These are phyloP conservation scores for Periophthalmodon schlosseri DNA, from an alignment of 2,113 vertebrate species.

Conservation along the genomic window DNA sequence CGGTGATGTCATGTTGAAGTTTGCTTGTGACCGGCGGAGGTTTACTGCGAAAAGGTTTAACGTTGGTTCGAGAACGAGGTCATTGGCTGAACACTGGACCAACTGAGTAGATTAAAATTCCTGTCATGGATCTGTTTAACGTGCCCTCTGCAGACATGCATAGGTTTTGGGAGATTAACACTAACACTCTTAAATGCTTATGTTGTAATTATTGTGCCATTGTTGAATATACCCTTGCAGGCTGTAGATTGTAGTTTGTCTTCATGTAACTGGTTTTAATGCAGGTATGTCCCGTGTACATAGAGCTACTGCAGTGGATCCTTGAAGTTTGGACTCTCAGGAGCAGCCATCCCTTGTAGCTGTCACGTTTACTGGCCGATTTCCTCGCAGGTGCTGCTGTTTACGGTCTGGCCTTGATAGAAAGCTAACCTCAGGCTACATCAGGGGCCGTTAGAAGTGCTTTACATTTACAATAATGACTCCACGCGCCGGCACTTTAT, in stretches of 20 bases:
- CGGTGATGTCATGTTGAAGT: slow-evolving; percentile 73
- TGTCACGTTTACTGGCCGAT: slow-evolving; percentile 3
- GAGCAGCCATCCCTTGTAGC: slow-evolving; percentile 14
- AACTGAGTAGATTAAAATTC: slow-evolving; percentile 76
- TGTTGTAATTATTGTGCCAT: slow-evolving; percentile 30
- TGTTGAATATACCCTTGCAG: slow-evolving; percentile 11
- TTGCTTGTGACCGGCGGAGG: slow-evolving; percentile 70
- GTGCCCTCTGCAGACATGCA: slow-evolving; percentile 47
- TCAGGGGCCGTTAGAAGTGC: slow-evolving; percentile 6
- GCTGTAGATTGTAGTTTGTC: slow-evolving; percentile 5
- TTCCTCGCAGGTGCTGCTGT: slow-evolving; percentile 44
- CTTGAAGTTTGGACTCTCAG: background rate
- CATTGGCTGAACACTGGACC: slow-evolving; percentile 55
- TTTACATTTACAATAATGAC: slow-evolving; percentile 24
- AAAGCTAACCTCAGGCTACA: slow-evolving; percentile 31
- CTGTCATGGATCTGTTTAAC: slow-evolving; percentile 68
- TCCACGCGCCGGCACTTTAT: slow-evolving; percentile 23
- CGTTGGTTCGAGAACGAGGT: slow-evolving; percentile 69
- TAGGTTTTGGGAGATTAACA: slow-evolving; percentile 37
- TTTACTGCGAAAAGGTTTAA: slow-evolving; percentile 73
- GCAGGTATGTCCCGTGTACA: background rate
- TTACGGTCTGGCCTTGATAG: slow-evolving; percentile 23
- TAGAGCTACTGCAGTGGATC: background rate
- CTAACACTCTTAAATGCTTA: slow-evolving; percentile 31
- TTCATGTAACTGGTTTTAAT: background rate